Evolutionary conservation across 2,888 invertebrate genomes (phyloP), one percentile per base, ranked within the genome.

Genomic region (Anoncus sp.): DNA sequence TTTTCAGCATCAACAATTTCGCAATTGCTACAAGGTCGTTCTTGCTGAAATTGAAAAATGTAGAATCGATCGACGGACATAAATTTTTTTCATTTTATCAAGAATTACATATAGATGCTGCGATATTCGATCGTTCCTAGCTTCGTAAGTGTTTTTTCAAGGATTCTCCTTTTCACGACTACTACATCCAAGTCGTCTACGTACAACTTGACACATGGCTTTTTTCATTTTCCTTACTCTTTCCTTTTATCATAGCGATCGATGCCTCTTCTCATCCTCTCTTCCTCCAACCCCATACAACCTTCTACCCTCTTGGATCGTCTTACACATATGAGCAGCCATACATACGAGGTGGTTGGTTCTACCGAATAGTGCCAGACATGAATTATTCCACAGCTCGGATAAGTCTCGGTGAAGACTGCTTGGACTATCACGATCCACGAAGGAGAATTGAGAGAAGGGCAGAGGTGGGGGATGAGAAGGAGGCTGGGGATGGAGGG

Each of bases 381-480:
- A 75, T 80, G 78, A 75, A 80, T 80, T 80, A 80, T 80, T 80
- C 78, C 65, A 70, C 45, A 55, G 55, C 43, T 57, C n/a, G 73
- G 72, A 73, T 75, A 59, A 75, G 59, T 60, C 69, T 43, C 70
- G 59, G 75, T 62, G 65, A 59, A 67, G 57, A 65, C 51, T 38
- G 35, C 47, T 57, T 27, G 40, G 57, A 65, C 63, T 59, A 45
- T 51, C 40, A 31, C 24, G 57, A 59, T 74, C 40, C 40, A 43
- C 49, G 66, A 60, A n/a, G 45, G 62, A 70, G 63, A 75, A 47
- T 70, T 31, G 59, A 10, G 66, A 14, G 35, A 55, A 66, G 43
- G 40, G 31, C 22, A 3, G 53, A 22, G 59, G 38, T 7, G 53
- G 22, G 47, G 12, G 24, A 45, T n/a, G n/a, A 35, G 55, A 40